Evolutionary conservation across 2,888 invertebrate genomes (phyloP).

Genomic region (Drosophila phalerata): DNA sequence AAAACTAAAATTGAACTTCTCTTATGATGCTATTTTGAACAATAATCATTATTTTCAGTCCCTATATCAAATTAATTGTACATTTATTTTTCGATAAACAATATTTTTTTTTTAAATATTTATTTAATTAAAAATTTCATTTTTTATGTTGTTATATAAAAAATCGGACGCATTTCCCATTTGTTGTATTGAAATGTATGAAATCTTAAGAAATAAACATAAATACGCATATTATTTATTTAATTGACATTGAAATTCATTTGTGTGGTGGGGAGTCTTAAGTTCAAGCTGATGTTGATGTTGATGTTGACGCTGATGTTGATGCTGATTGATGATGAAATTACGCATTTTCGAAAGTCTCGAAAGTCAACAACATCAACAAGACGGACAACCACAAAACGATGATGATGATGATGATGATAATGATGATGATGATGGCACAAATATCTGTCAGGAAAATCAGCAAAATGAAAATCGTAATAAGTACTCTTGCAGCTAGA

Average conservation of each 20-base stretch:
- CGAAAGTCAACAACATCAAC: conserved; percentile 7
- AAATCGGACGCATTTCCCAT: no score
- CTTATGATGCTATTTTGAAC: no score
- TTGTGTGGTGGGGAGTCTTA: not conserved
- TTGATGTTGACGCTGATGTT: conserved; percentile 1
- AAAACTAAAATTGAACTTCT: no score
- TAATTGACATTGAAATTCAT: not conserved
- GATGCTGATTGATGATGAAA: conserved; percentile 38
- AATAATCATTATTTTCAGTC: no score
- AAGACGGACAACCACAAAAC: not conserved
- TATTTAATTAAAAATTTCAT: no score
- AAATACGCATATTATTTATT: conserved; percentile 1
- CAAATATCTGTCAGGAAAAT: conserved; percentile 23
- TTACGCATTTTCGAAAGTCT: not conserved
- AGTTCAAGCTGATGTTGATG: not conserved
- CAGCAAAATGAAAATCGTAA: conserved; percentile 17
- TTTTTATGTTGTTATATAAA: no score
- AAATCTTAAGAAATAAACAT: not conserved
- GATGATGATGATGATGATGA: no score
- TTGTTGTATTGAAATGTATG: not conserved
- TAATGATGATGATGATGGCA: not conserved
- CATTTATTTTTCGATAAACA: no score
- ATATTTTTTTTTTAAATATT: no score
- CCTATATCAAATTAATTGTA: no score
- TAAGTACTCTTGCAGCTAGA: conserved; percentile 8